These are phyloP conservation scores for Rotaria magnacalcarata DNA, from an alignment of 2,888 invertebrate genomes.

Conservation along the genomic window DNA sequence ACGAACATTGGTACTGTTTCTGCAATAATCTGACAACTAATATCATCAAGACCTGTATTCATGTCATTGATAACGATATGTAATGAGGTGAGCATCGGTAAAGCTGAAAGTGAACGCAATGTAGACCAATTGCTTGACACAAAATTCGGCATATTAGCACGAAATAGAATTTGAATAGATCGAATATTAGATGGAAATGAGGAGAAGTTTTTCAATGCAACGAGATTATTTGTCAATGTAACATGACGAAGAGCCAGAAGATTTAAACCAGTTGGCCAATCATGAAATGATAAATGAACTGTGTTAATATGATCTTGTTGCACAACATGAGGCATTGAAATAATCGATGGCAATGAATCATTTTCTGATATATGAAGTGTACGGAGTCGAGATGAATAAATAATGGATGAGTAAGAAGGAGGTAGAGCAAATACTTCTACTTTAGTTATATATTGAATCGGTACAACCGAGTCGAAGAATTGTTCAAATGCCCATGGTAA, in stretches of 20 bases:
- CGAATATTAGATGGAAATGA: neutral
- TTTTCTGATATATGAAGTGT: neutral
- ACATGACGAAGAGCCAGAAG: neutral
- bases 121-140: neutral
- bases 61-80: neutral
- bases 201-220: neutral
- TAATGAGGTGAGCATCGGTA: neutral
- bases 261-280: neutral
- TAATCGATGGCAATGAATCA: neutral
- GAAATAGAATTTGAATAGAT: neutral
- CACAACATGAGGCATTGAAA: neutral
- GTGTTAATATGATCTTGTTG: no score
- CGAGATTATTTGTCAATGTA: neutral
- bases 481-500: neutral
- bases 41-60: neutral
- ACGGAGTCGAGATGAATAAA: neutral
- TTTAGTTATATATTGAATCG: neutral
- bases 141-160: neutral
- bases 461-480: neutral
- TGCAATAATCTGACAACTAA: neutral
- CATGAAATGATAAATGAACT: neutral
- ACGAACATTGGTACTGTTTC: neutral
- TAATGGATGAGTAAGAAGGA: neutral
- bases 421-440: neutral
- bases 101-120: neutral